Percentiles rank a stretch among this genome's conserved stretches.
Conservation (phyloP, 1,140 invertebrate species). For the Apis cerana region DNA sequence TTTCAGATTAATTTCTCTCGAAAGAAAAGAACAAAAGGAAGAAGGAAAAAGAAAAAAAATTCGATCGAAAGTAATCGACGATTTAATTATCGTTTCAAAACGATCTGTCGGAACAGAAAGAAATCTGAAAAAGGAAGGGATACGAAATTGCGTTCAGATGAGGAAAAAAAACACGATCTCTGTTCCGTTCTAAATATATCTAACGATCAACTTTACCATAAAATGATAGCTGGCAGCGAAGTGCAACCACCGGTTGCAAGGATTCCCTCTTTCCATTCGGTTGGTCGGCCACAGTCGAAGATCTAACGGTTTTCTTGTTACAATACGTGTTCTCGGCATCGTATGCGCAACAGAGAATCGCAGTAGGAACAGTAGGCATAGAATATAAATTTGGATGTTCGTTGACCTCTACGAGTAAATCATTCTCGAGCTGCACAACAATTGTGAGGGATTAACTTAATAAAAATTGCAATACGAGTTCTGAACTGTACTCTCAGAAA, state of each 20-base stretch:
- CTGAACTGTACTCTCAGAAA: no score
- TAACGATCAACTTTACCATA: constrained; percentile 24
- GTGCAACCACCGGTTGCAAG: constrained; percentile 38
- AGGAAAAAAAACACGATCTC: constrained; percentile 47
- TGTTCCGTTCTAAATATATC: constrained; percentile 65
- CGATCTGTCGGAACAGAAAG: neutral
- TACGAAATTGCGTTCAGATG: constrained; percentile 5
- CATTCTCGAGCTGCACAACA: neutral
- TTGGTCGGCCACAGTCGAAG: constrained; percentile 36
- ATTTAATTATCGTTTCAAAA: neutral
- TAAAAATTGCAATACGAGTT: no score
- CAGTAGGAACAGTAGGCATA: neutral
- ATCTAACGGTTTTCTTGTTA: constrained; percentile 53
- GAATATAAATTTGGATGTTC: constrained; percentile 32
- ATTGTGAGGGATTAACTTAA: no score
- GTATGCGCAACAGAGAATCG: constrained; percentile 1
- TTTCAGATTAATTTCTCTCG: no score
- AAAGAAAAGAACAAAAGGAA: neutral
- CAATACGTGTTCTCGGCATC: neutral
- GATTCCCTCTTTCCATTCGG: constrained; percentile 57
- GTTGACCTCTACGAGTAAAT: constrained; percentile 28
- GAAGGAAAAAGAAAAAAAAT: neutral
- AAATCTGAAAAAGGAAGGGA: neutral
- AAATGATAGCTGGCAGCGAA: constrained; percentile 17
- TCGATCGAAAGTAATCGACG: neutral